A percentile compares a stretch with the other conserved stretches of the same genome.
Evolutionary conservation across 2,888 invertebrate genomes (phyloP).

Genomic region (Leucophora obtusa): DNA sequence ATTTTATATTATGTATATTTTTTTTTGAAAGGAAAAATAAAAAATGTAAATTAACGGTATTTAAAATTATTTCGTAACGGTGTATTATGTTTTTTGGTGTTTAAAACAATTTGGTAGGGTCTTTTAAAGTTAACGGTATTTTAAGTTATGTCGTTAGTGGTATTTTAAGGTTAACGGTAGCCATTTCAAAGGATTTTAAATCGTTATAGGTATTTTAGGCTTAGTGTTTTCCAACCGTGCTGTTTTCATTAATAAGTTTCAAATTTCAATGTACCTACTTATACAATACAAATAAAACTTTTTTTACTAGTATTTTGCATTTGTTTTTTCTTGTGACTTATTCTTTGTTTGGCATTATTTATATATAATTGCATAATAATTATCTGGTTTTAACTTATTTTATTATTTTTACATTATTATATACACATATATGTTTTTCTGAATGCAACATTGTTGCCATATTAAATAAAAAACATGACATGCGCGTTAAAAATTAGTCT

Average conservation of each 20-base stretch:
- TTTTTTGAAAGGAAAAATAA: too few relatives aligned
- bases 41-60: too few relatives aligned
- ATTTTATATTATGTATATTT: too few relatives aligned
- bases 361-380: constrained; percentile 34
- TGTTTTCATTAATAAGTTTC: not conserved
- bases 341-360: not conserved
- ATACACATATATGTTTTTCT: not conserved
- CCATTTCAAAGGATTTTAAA: too few relatives aligned
- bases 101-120: too few relatives aligned
- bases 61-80: too few relatives aligned
- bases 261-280: not conserved
- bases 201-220: too few relatives aligned
- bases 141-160: too few relatives aligned
- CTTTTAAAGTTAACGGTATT: too few relatives aligned
- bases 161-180: too few relatives aligned
- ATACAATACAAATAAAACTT: not conserved
- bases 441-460: constrained; percentile 52
- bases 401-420: constrained; percentile 4
- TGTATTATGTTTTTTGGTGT: too few relatives aligned
- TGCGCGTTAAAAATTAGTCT: constrained; percentile 60
- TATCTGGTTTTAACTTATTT: constrained; percentile 12
- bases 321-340: not conserved
- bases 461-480: constrained; percentile 35
- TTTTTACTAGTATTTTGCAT: not conserved
- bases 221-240: too few relatives aligned